Conservation (phyloP, 64 coral and sea anemone genomes). For the Dendronephthya gigantea region DNA sequence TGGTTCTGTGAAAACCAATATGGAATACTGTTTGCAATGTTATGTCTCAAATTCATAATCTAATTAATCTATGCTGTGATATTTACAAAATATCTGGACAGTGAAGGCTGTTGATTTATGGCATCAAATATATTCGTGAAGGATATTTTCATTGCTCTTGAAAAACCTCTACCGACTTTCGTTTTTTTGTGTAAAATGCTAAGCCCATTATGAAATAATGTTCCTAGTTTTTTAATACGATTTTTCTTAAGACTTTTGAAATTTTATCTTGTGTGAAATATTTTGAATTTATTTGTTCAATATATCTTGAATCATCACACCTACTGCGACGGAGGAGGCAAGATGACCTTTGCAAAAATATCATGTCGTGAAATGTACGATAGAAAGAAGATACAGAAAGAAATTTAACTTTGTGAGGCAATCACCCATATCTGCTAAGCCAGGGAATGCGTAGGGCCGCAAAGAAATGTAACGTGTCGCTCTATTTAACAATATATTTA, state of each 20-base stretch:
- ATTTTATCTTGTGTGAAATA: not conserved
- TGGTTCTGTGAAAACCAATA: too few species aligned
- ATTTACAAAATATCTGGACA: not conserved
- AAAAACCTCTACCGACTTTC: not conserved
- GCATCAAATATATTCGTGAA: not conserved
- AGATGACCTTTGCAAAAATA: not conserved
- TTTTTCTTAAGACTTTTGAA: not conserved
- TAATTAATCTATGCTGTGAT: too few species aligned
- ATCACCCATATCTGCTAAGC: too few species aligned
- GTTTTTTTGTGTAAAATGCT: not conserved
- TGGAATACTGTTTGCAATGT: too few species aligned
- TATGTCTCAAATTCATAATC: too few species aligned
- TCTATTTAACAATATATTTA: too few species aligned
- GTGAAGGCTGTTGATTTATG: not conserved
- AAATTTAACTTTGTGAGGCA: too few species aligned
- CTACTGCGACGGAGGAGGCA: not conserved
- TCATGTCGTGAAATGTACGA: not conserved
- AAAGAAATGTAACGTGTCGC: too few species aligned
- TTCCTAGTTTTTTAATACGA: not conserved
- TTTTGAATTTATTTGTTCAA: not conserved
- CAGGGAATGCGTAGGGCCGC: too few species aligned
- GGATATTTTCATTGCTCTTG: not conserved
- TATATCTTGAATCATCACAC: too few species aligned
- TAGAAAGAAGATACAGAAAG: too few species aligned
- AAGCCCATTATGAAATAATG: not conserved